Conservation (phyloP, 2,113 vertebrate genomes). For the Oreocharis arfaki region DNA sequence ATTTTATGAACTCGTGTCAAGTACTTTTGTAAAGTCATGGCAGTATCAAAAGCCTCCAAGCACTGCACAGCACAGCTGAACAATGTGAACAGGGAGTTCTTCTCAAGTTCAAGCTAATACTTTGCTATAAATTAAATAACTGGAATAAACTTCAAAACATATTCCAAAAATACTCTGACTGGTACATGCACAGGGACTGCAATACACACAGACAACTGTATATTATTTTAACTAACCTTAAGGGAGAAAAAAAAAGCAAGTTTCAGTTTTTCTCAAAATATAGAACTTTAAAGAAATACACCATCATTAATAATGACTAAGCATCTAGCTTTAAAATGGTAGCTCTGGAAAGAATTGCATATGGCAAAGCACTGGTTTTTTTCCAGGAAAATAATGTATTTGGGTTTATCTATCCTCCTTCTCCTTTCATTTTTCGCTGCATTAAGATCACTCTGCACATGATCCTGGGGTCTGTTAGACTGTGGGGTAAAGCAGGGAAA, state of each 20-base stretch:
- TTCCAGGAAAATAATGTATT: not conserved
- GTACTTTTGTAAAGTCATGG: not conserved
- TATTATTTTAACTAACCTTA: not conserved
- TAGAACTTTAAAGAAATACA: not conserved
- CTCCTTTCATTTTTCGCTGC: not conserved
- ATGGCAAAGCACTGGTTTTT: not conserved
- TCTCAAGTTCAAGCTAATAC: not conserved
- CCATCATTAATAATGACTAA: not conserved
- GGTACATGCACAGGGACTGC: not conserved
- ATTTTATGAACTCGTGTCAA: not conserved
- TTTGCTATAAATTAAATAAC: not conserved
- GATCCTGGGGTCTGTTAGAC: not conserved
- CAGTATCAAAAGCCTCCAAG: not conserved
- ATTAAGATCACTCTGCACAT: not conserved
- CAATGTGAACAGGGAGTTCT: not conserved
- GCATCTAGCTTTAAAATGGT: not conserved
- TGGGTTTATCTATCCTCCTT: not conserved
- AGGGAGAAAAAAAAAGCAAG: not conserved
- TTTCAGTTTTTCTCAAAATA: not conserved
- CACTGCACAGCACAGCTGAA: not conserved
- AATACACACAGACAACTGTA: not conserved
- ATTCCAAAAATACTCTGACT: not conserved
- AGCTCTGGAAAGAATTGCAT: not conserved
- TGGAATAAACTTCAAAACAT: not conserved
- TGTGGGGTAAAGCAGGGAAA: not conserved